Conservation (phyloP, 2,797 vertebrate genomes). For the Diplodus puntazzo region DNA sequence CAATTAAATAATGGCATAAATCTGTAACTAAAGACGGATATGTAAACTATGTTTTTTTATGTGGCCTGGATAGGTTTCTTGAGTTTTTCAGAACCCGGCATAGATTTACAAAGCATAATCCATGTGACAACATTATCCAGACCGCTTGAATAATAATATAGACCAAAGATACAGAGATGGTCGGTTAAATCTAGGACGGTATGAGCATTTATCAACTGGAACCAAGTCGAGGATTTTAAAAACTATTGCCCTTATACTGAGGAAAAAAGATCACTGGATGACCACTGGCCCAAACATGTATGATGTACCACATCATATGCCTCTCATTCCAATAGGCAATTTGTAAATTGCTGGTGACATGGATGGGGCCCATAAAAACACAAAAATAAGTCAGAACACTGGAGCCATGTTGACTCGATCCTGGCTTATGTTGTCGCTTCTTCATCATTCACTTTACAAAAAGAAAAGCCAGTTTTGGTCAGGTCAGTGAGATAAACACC, state of each 20-base stretch:
- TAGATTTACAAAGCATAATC: not conserved
- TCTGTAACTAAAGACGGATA: not conserved
- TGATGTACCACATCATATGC: not conserved
- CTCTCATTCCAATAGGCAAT: not conserved
- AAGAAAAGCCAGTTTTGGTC: constrained; percentile 4
- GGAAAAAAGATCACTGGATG: not conserved
- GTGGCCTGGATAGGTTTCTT: not conserved
- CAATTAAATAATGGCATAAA: not conserved
- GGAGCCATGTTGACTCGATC: not conserved
- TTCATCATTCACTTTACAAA: not conserved
- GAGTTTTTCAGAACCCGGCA: too few relatives aligned
- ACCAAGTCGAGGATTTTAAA: not conserved
- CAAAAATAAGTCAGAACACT: not conserved
- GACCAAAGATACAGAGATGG: not conserved
- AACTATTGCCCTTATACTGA: not conserved
- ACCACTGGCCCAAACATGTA: not conserved
- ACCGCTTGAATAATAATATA: too few relatives aligned
- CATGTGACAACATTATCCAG: not conserved
- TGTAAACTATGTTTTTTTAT: not conserved
- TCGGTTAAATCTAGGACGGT: not conserved
- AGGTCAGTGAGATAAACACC: constrained; percentile 17
- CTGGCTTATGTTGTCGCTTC: not conserved
- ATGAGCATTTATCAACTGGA: not conserved
- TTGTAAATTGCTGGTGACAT: not conserved
- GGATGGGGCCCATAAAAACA: not conserved